Evolutionary conservation across 2,113 vertebrate species (phyloP), one percentile per base, ranked within the genome.

Genomic region (Triplophysa siluroides): DNA sequence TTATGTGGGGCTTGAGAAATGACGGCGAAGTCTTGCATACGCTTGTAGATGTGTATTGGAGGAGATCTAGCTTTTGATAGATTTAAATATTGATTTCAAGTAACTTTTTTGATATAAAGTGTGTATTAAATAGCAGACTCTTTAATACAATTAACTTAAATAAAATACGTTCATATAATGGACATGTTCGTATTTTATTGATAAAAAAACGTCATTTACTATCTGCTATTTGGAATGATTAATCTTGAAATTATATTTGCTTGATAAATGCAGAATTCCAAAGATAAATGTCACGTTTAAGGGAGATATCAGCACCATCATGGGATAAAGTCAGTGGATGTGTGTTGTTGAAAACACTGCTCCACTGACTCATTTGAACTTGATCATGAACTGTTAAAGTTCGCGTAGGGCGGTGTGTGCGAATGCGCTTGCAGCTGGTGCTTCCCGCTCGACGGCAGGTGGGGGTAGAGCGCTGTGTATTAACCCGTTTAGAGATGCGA

Each of bases 401-500:
- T 41, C 43, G 33, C 29, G 50, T 41, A 24, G 29, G 29, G 12
- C 43, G 13, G 62, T 65, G 81, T 78, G 11, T 47, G 8, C 61
- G 74, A 70, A 82, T 82, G 43, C 64, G 38, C 68, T 78, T 76
- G n/a, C 84, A 77, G 78, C 18, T 80, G 29, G 83, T 89, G 77
- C 85, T 70, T 83, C 74, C 74, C 84, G 80, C 72, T 71, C 83
- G 84, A 91, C 93, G 85, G 90, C 91, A 94, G 93, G 90, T 91
- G 93, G 93, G 86, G 91, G 89, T 92, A 94, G 91, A 93, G 92
- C 76, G 90, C 92, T 87, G 85, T 76, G 82, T 76, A 91, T 87
- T 85, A 79, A 58, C 76, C 86, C 83, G 71, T n/a, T 58, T 26
- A 52, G 13, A 24, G 6, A 19, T 10, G 68, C 60, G 14, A 61